These are phyloP conservation scores for Cerceris ruficornis DNA, from an alignment of 2,888 invertebrate genomes.

Conservation along the genomic window DNA sequence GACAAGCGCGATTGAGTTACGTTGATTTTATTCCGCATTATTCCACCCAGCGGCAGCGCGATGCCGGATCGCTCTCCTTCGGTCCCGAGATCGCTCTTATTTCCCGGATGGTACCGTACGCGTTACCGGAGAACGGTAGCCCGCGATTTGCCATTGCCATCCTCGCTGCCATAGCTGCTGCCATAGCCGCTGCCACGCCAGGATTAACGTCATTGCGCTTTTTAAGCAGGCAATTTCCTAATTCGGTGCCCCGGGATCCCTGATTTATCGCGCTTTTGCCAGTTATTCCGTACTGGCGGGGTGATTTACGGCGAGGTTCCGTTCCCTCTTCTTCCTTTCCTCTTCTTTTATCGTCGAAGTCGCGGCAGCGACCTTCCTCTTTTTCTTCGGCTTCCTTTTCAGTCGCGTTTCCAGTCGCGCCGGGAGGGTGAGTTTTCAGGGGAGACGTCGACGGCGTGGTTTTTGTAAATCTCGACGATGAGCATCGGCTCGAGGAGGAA, in stretches of 20 bases:
- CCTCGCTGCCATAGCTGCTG: constrained; percentile 44
- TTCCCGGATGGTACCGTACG: constrained; percentile 31
- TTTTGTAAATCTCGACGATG: no score
- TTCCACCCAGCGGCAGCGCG: constrained; percentile 66
- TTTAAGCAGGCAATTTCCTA: constrained; percentile 81
- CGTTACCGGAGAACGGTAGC: no score
- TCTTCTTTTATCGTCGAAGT: constrained; percentile 4
- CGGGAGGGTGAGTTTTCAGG: background rate
- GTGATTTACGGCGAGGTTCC: constrained; percentile 65
- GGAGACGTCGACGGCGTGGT: background rate
- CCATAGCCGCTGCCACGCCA: constrained; percentile 51
- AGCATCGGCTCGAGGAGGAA: no score
- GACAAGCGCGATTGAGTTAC: constrained; percentile 80
- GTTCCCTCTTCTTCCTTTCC: constrained; percentile 42
- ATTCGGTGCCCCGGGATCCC: constrained; percentile 73
- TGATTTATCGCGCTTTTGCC: constrained; percentile 73
- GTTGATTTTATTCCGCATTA: constrained; percentile 80
- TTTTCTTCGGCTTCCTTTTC: constrained; percentile 20
- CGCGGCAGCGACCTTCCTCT: background rate
- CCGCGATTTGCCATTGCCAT: constrained; percentile 33
- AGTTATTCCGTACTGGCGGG: constrained; percentile 58
- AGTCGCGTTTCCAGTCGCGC: background rate
- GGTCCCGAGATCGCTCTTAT: constrained; percentile 59
- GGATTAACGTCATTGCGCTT: constrained; percentile 81
- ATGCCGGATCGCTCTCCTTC: constrained; percentile 42